Evolutionary conservation across 2,797 vertebrate species (phyloP), one percentile per base, ranked within the genome.

Genomic region (Thamnophis elegans): DNA sequence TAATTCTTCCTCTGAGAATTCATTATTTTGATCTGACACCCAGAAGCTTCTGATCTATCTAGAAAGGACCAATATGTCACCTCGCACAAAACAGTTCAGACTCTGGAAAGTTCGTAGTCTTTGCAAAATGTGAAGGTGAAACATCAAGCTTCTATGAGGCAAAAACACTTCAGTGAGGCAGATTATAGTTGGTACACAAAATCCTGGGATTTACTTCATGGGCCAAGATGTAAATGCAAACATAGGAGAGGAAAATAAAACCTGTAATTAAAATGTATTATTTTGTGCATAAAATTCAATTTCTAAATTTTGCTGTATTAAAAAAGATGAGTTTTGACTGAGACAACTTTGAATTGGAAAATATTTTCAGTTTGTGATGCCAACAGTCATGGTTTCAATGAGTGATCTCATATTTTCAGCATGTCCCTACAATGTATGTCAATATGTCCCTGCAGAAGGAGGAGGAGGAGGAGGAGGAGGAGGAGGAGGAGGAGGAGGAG

Each of bases 381-480:
- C 93, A 28, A 60, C 87, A 89, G 91, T 95, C 91, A 95, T 62
- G 5, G 93, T 91, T 92, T 90, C 4, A 59, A 94, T 59, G 89
- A 88, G 22, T 92, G 91, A 93, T 73, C 65, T 25, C 88, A 25
- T 59, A 10, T 11, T 94, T 94, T 93, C 18, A 51, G 26, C 32
- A 92, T 53, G 56, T 0, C 5, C 22, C 54, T 93, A 47, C 5
- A 94, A 94, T 91, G 92, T 92, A 92, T 73, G n/a, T n/a, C 10
- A 56, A 60, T 62, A 92, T 88, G 28, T 25, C 73, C 36, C 73
- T 78, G 73, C 18, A 42, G 73, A 42, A 42, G 68, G 0, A 42
- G 73, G 73, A 78, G 36, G 18, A 78, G 36, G 65, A 68, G n/a
- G n/a, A 42, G 18, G 32, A 73, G 68, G 8, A 78, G 36, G 1